phyloP scores from a whole-genome alignment of 2,797 vertebrate genomes.

The Sparus aurata region DNA sequence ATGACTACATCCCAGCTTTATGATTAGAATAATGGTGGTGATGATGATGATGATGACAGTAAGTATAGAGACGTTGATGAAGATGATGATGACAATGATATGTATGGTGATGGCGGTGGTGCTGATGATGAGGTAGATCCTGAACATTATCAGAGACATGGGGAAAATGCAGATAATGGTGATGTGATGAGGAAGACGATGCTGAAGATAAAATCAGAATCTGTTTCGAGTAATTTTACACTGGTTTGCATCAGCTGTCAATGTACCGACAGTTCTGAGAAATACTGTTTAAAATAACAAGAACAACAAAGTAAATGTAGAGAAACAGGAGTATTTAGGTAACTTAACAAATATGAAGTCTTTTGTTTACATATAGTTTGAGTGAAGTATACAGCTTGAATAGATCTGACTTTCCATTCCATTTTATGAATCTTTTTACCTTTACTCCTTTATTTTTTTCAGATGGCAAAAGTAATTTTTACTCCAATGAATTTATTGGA shows the following conservation, averaged over 20 bases:
- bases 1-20: conserved; percentile 4
- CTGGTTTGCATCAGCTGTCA: not conserved
- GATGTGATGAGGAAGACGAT: not conserved
- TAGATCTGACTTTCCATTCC: too few species aligned
- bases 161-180: not conserved
- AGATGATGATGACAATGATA: conserved; percentile 33
- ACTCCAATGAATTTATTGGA: too few species aligned
- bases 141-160: not conserved
- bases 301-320: too few species aligned
- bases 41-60: conserved; percentile 17
- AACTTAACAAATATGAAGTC: too few species aligned
- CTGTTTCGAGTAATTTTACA: not conserved
- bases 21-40: conserved; percentile 19
- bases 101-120: conserved; percentile 7
- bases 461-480: too few species aligned
- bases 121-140: conserved; percentile 7
- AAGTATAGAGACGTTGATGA: conserved; percentile 27
- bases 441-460: too few species aligned
- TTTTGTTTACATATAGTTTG: too few species aligned
- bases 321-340: too few species aligned
- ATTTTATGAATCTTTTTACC: too few species aligned
- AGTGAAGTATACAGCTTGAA: not conserved
- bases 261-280: not conserved
- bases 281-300: not conserved
- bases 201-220: not conserved